Conservation (phyloP, 2,888 invertebrate genomes). For the Gibbula magus region DNA sequence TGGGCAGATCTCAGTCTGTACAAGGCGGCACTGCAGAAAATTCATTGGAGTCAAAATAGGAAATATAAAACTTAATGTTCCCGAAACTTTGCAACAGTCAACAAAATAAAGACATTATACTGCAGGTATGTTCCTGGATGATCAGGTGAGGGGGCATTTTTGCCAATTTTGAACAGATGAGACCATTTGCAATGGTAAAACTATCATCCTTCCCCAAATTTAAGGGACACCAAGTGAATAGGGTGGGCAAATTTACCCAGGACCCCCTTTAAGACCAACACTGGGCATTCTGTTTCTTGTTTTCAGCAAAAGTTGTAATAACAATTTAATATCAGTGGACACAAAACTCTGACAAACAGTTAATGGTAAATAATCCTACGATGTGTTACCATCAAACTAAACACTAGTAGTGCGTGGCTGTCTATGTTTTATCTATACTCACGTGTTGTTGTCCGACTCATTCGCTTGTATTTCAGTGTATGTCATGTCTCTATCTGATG, state of each 20-base stretch:
- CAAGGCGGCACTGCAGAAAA: conserved; percentile 62
- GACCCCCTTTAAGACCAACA: too few species aligned
- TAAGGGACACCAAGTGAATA: too few species aligned
- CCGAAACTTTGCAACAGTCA: neutral
- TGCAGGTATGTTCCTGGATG: neutral
- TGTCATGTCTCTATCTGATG: conserved; percentile 61
- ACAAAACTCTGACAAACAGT: neutral
- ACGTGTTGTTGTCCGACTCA: conserved; percentile 62
- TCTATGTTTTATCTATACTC: conserved; percentile 33
- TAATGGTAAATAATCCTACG: too few species aligned
- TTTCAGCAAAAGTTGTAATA: neutral
- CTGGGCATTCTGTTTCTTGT: too few species aligned
- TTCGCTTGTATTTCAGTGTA: conserved; percentile 58
- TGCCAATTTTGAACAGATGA: too few species aligned
- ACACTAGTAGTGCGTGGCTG: too few species aligned
- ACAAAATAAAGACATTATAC: neutral
- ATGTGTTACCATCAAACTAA: too few species aligned
- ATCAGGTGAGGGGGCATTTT: too few species aligned
- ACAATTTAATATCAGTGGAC: neutral
- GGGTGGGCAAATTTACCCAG: too few species aligned
- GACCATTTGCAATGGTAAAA: too few species aligned
- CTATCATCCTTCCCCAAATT: too few species aligned
- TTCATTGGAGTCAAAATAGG: neutral
- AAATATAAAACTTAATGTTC: neutral
- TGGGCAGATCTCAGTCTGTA: conserved; percentile 66